A percentile compares a stretch with the other conserved stretches of the same genome.
These are phyloP conservation scores for Hoplostethus mediterraneus DNA, from an alignment of 2,797 vertebrate genomes.

Conservation along the genomic window DNA sequence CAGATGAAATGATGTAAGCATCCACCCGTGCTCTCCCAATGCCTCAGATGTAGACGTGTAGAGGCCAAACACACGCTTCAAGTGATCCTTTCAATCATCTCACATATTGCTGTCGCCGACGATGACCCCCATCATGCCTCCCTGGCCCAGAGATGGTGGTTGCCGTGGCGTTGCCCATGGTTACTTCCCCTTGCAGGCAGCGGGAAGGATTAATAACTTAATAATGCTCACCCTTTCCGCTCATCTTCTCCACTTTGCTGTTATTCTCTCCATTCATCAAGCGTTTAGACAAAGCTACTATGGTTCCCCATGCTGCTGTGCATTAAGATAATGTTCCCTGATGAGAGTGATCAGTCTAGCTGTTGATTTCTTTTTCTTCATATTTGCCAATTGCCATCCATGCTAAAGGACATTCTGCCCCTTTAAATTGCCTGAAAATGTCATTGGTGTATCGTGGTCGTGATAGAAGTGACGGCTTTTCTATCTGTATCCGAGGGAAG, in stretches of 20 bases:
- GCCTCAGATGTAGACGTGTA: neutral
- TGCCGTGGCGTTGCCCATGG: constrained; percentile 33
- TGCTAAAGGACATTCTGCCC: neutral
- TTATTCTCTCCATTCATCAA: constrained; percentile 18
- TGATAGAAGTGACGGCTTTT: neutral
- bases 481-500: neutral
- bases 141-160: constrained; percentile 9
- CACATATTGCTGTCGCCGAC: constrained; percentile 3
- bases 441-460: neutral
- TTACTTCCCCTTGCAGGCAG: constrained; percentile 18
- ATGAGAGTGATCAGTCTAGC: neutral
- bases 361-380: no score
- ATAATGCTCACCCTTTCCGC: constrained; percentile 29
- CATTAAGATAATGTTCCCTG: neutral
- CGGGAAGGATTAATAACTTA: constrained; percentile 41
- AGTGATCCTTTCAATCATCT: constrained; percentile 28
- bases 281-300: neutral
- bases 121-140: constrained; percentile 14
- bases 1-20: constrained; percentile 19
- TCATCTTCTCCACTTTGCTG: constrained; percentile 3
- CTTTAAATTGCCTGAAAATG: neutral
- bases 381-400: neutral
- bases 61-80: constrained; percentile 3
- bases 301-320: neutral
- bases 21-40: constrained; percentile 14